Base-by-base conservation (phyloP, 2,888 invertebrate species). In the Pyrochroa serraticornis region DNA sequence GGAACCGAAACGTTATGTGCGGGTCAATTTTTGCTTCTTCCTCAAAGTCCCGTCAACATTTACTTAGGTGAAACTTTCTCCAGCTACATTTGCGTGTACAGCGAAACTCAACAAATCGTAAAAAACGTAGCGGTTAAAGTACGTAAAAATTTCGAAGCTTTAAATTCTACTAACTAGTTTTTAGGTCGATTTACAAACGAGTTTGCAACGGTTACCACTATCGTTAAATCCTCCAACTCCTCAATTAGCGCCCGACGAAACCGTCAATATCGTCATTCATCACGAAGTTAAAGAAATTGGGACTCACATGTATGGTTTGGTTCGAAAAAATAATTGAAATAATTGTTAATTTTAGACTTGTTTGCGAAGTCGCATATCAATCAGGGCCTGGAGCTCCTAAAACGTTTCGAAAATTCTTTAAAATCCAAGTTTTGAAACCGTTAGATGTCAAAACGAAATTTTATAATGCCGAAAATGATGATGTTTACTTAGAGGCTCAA, bases 231-330 rank as follows among this genome's bases (percentile, higher is more conserved):
- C 82, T 6, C 79, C 84, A 1, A 84, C 87, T 6, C 81, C 84
- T 0, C 81, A 84, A 68, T 77, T 89, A 47, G 83, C 83, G 69
- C 89, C 94, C 0, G 92, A 93, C 71, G 89, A 91, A 74, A 96
- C 94, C 7, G 84, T 97, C 9, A 95, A 97, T 81, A 92, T 96
- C 81, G 93, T 98, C 33, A 95, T 98, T 73, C 93, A 95, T 74
- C 97, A 99, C 81, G 98, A 99, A 85, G 97, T 99, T n/a, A 98
- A 97, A 80, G 98, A 99, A 82, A 89, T 96, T 67, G 98, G 98
- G 37, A 94, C 95, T 41, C 98, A 99, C 76, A 97, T 98, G 92
- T 93, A 82, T 79, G 85, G 74, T 49, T 46, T 12, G 3, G 22
- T 47, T 33, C 9, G 3, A 38, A n/a, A 46, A 46, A 3, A 39